phyloP scores from a whole-genome alignment of 2,113 vertebrate species.

The Nibea albiflora region DNA sequence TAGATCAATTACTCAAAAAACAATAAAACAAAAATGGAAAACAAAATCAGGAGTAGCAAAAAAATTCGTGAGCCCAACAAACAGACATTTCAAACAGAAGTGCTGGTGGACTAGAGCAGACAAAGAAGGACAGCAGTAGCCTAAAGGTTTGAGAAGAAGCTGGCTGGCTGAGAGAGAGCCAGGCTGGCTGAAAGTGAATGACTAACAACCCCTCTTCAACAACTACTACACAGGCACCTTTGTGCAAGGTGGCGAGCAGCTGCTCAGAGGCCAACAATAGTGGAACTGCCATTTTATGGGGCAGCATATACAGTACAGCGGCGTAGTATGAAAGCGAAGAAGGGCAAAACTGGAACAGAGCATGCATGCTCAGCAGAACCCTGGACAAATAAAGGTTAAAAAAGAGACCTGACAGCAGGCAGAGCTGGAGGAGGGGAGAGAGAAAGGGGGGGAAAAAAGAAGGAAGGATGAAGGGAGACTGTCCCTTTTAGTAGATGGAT shows the following conservation, averaged over 20 bases:
- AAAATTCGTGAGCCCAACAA: neutral
- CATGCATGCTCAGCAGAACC: constrained; percentile 66
- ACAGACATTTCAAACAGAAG: neutral
- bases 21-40: neutral
- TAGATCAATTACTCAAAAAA: neutral
- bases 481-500: constrained; percentile 55
- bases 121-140: constrained; percentile 1
- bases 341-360: constrained; percentile 51
- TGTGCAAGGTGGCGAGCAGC: constrained; percentile 47
- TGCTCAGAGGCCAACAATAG: constrained; percentile 34
- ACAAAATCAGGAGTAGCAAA: neutral
- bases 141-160: constrained; percentile 20
- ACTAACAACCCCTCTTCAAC: constrained; percentile 34
- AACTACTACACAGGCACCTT: constrained; percentile 26
- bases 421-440: constrained; percentile 23
- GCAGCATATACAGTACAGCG: constrained; percentile 1
- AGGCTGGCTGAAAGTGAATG: constrained; percentile 28
- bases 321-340: constrained; percentile 35
- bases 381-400: constrained; percentile 61
- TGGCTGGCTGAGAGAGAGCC: neutral
- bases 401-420: constrained; percentile 39
- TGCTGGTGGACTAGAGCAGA: constrained; percentile 1
- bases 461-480: constrained; percentile 46
- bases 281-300: constrained; percentile 45
- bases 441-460: constrained; percentile 11